Conservation (phyloP, 1,140 invertebrate species). For the Vanessa atalanta region DNA sequence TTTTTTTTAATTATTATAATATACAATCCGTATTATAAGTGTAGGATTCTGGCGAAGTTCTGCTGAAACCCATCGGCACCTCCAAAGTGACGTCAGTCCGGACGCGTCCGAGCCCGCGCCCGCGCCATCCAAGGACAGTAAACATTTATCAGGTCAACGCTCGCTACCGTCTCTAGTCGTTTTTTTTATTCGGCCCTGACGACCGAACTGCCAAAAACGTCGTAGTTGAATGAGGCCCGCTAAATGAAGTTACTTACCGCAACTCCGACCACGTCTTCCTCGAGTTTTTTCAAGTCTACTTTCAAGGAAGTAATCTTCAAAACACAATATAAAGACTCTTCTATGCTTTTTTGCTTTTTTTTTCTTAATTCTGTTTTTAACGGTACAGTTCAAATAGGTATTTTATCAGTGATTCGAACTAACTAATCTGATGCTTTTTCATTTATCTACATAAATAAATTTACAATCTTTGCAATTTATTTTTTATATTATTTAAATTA, state of each 20-base stretch:
- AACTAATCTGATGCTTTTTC: too few relatives aligned
- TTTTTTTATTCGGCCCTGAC: conserved; percentile 66
- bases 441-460: too few relatives aligned
- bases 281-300: conserved; percentile 24
- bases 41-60: not conserved
- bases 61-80: conserved; percentile 74
- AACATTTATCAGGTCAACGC: conserved; percentile 76
- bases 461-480: too few relatives aligned
- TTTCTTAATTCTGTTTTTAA: not conserved
- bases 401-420: too few relatives aligned
- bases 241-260: conserved; percentile 36
- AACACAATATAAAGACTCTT: not conserved
- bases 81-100: conserved; percentile 71
- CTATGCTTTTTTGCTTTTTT: conserved; percentile 4
- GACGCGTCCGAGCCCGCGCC: conserved; percentile 53
- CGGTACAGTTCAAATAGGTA: too few relatives aligned
- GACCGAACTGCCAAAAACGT: conserved; percentile 55
- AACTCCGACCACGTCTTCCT: conserved; percentile 30
- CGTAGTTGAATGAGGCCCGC: conserved; percentile 52
- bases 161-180: conserved; percentile 68
- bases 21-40: not conserved
- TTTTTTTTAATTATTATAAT: too few relatives aligned
- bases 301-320: conserved; percentile 16
- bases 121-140: conserved; percentile 75
- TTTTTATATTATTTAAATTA: too few relatives aligned